Base-by-base conservation (phyloP, 1,140 invertebrate genomes). In the Zaprionus capensis region DNA sequence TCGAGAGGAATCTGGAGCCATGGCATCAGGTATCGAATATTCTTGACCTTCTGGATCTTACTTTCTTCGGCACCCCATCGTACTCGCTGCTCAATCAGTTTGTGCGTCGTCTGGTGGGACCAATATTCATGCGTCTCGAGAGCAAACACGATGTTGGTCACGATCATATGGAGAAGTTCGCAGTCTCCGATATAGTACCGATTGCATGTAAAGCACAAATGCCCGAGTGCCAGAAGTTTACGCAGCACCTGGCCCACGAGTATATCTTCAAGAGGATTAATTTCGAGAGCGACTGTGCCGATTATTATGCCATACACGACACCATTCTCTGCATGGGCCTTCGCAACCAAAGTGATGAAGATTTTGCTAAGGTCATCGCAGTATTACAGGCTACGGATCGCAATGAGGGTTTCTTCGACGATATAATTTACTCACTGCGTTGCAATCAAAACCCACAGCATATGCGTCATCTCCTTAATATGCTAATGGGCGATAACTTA, bases 1-100 rank as follows among this genome's bases (percentile, higher is more conserved):
- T 94, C 62, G 95, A 96, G 44, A 68, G 84, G 22, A 63, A 92
- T 51, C 28, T 84, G 15, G 76, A 95, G 6, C 95, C 95, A 0
- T 96, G 96, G 96, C 94, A 79, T 22, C 69, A 72, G 31, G 91
- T 79, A 7, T 49, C 71, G 0, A 76, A 84, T 22, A 76, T 71
- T 1, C 76, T 92, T 0, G 36, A 64, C 0, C 76, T 78, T 14
- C 38, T 92, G 6, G 24, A 56, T 4, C 14, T 20, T 1, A 91
- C 87, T 57, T 69, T 92, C 0, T 80, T 71, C 36, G 85, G 72
- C 34, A 91, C 88, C 2, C 26, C 73, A 0, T 76, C 94, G 73
- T 91, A 95, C 5, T 95, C 94, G 17, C 49, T 79, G 46, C 91
- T 79, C 20, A 79, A 76, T 1, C 79, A 81, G 26, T 93, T 91